These are phyloP conservation scores for Bombycilla garrulus DNA, from an alignment of 2,113 vertebrate genomes.

Conservation along the genomic window DNA sequence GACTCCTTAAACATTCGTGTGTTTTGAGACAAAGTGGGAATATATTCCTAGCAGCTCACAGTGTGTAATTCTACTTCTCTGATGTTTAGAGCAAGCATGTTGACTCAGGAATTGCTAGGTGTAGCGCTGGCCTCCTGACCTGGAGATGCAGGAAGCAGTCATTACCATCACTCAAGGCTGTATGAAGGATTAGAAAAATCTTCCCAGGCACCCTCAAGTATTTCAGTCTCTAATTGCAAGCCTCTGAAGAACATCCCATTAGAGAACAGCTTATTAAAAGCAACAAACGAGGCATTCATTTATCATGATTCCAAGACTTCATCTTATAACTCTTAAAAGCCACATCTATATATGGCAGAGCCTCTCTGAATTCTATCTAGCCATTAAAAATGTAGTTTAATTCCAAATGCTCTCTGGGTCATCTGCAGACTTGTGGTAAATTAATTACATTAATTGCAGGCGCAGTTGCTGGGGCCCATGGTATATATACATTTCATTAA, in stretches of 20 bases:
- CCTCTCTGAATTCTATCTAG: background rate
- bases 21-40: background rate
- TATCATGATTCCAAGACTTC: conserved; percentile 1
- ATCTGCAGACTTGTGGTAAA: conserved; percentile 12
- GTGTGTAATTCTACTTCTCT: background rate
- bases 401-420: background rate
- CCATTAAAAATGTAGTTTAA: background rate
- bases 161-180: background rate
- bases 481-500: conserved; percentile 28
- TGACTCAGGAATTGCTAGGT: background rate
- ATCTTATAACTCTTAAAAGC: background rate
- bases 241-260: conserved; percentile 30
- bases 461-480: background rate
- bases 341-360: background rate
- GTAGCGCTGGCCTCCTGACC: background rate
- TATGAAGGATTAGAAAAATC: conserved; percentile 4
- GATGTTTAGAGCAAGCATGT: background rate
- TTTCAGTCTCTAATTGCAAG: conserved; percentile 30
- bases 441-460: conserved; percentile 35
- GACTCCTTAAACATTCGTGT: background rate
- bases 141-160: background rate
- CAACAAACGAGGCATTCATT: background rate
- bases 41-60: background rate
- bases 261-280: conserved; percentile 55
- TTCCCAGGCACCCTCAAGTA: background rate